Evolutionary conservation across 1,140 invertebrate species (phyloP).

Genomic region (Lepidotrigona ventralis): DNA sequence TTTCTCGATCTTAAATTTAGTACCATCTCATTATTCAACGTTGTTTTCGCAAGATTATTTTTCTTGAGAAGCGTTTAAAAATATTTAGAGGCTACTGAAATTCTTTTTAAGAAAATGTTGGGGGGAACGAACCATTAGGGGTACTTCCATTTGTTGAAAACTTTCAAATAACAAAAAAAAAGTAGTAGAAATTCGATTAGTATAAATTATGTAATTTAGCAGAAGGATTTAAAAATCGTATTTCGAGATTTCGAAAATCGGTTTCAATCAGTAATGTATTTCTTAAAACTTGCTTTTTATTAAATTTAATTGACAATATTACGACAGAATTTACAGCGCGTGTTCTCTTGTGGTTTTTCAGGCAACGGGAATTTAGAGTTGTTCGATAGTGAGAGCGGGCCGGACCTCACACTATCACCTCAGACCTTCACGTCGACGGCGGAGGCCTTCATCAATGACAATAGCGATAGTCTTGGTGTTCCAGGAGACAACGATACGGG

Average conservation of each 20-base stretch:
- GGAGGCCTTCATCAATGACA: conserved; percentile 86
- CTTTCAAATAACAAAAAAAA: neutral
- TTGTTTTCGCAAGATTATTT: neutral
- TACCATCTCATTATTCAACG: neutral
- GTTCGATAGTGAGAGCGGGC: conserved; percentile 86
- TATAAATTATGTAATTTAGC: too few relatives aligned
- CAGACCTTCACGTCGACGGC: conserved; percentile 85
- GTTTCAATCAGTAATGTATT: neutral
- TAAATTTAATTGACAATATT: neutral
- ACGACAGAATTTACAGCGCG: neutral
- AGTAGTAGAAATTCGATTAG: too few relatives aligned
- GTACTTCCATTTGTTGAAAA: neutral
- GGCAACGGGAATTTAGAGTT: conserved; percentile 84
- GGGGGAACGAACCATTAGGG: neutral
- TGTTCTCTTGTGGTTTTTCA: conserved; percentile 59
- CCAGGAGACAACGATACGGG: conserved; percentile 81
- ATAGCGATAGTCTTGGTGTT: conserved; percentile 84
- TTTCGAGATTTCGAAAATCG: neutral
- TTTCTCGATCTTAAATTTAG: too few relatives aligned
- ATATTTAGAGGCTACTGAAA: neutral
- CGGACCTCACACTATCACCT: conserved; percentile 86
- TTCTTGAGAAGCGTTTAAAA: neutral
- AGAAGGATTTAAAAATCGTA: too few relatives aligned
- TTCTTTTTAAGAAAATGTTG: neutral
- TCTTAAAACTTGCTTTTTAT: neutral